Percentiles rank a stretch among this genome's conserved stretches.
Evolutionary conservation across 2,797 vertebrate genomes (phyloP).

Genomic region (Neopelma chrysocephalum): DNA sequence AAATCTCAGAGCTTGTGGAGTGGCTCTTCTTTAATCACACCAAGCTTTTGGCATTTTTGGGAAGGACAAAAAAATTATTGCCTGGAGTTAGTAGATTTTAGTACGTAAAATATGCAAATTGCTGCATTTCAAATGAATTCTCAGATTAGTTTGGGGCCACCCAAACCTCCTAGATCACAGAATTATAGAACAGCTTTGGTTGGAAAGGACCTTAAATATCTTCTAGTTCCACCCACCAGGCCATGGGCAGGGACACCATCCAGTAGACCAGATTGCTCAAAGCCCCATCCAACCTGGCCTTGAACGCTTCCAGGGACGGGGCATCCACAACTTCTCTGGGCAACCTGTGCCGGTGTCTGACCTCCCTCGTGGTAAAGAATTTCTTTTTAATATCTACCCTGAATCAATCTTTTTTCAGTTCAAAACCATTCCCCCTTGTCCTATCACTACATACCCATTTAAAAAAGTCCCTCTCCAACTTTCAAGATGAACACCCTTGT

Average conservation of each 20-base stretch:
- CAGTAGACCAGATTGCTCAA: not conserved
- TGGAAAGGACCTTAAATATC: not conserved
- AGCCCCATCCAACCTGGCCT: not conserved
- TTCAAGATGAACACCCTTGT: not conserved
- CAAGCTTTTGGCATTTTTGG: not conserved
- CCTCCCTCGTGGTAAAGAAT: not conserved
- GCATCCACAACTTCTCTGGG: not conserved
- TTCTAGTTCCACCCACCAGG: not conserved
- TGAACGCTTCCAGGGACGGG: not conserved
- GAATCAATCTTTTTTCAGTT: not conserved
- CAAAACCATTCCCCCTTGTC: not conserved
- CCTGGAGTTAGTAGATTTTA: not conserved
- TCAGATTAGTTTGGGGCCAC: not conserved
- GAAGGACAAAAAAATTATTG: not conserved
- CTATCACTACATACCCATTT: not conserved
- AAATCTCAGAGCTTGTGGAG: not conserved
- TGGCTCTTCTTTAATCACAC: not conserved
- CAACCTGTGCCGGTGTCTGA: not conserved
- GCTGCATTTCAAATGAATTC: not conserved
- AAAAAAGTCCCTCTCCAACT: not conserved
- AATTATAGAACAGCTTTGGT: not conserved
- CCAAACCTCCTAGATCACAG: not conserved
- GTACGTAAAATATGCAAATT: not conserved
- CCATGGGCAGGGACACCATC: not conserved
- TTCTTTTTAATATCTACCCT: not conserved